These are phyloP conservation scores for Drosophila serrata DNA, from an alignment of 1,140 invertebrate species.

Conservation along the genomic window DNA sequence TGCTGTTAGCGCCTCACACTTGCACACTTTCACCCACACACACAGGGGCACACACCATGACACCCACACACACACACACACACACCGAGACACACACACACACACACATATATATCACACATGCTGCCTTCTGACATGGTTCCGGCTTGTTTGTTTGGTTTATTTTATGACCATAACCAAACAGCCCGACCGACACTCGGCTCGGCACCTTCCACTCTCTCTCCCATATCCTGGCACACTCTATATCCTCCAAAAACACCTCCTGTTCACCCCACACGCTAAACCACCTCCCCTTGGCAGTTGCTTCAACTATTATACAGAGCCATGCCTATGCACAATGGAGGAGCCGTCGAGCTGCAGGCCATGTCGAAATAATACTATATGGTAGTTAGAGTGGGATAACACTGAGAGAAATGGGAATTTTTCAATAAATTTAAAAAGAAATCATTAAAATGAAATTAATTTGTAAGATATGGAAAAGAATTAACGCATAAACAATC, in stretches of 20 bases:
- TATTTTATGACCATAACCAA: slow-evolving; percentile 84
- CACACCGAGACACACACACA: slow-evolving; percentile 26
- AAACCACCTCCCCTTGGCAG: slow-evolving; percentile 9
- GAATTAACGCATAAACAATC: background rate
- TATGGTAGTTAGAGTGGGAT: slow-evolving; percentile 19
- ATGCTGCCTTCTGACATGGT: slow-evolving; percentile 81
- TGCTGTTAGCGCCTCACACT: slow-evolving; percentile 39
- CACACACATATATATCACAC: slow-evolving; percentile 58
- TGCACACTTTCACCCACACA: slow-evolving; percentile 34
- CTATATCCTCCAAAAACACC: slow-evolving; percentile 28
- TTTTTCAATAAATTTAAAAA: background rate
- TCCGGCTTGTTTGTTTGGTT: slow-evolving; percentile 84
- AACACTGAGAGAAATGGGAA: background rate
- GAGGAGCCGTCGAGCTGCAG: slow-evolving; percentile 55
- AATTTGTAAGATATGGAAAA: background rate
- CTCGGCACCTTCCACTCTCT: slow-evolving; percentile 1
- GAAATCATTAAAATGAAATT: background rate
- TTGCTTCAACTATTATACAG: slow-evolving; percentile 54
- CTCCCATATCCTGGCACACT: slow-evolving; percentile 14
- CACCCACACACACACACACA: slow-evolving; percentile 33
- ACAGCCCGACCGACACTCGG: slow-evolving; percentile 52
- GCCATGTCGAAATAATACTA: slow-evolving; percentile 46
- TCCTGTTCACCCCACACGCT: background rate
- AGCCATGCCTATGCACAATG: slow-evolving; percentile 63
- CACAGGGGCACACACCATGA: slow-evolving; percentile 27